These are phyloP conservation scores for Sebastes paucispinis DNA, from an alignment of 2,797 vertebrate species.

Conservation along the genomic window DNA sequence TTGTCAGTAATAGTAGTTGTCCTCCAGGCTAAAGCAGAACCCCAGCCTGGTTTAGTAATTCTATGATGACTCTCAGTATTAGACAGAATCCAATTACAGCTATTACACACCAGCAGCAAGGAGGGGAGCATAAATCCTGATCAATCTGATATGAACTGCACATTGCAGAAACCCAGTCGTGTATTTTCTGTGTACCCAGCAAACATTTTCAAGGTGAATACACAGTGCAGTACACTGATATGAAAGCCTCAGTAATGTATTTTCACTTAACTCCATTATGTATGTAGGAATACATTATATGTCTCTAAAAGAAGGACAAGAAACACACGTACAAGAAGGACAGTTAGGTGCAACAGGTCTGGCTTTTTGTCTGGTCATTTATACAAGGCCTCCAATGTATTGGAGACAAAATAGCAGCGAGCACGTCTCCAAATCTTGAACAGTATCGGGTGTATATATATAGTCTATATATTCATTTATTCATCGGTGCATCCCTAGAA, in stretches of 20 bases:
- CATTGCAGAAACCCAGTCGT: not conserved
- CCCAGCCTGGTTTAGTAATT: slow-evolving; percentile 24
- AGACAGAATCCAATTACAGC: slow-evolving; percentile 42
- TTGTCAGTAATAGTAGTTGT: not conserved
- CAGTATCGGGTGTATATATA: no score
- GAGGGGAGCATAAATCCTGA: slow-evolving; percentile 4
- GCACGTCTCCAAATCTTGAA: no score
- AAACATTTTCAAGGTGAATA: not conserved
- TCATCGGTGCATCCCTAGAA: no score
- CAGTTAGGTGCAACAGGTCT: not conserved
- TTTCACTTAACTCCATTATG: not conserved
- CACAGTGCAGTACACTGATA: not conserved
- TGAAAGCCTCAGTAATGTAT: not conserved
- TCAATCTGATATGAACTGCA: slow-evolving; percentile 6
- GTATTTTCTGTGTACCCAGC: not conserved
- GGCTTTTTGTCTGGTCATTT: not conserved
- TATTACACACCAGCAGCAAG: slow-evolving; percentile 20
- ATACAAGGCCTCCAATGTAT: not conserved
- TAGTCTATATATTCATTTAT: no score
- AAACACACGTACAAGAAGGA: not conserved
- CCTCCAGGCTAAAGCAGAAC: not conserved
- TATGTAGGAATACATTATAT: not conserved
- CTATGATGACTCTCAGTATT: slow-evolving; percentile 10
- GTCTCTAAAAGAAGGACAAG: not conserved
- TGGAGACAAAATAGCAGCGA: no score